Evolutionary conservation across 2,113 vertebrate species (phyloP).

Genomic region (Chaenogobius annularis): DNA sequence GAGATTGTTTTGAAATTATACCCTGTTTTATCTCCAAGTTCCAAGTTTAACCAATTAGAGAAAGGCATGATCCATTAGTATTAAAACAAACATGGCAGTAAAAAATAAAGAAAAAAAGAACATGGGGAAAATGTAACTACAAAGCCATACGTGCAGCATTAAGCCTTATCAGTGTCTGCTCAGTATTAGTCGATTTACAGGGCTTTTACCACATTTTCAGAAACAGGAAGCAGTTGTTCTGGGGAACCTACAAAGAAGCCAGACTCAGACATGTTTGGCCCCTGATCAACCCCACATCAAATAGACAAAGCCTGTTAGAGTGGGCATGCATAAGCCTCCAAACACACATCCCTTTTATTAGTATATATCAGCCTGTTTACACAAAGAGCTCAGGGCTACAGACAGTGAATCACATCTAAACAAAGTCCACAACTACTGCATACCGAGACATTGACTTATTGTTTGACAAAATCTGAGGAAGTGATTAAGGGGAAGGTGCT

Average conservation of each 20-base stretch:
- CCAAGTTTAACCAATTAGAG: too few relatives aligned
- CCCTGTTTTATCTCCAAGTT: too few relatives aligned
- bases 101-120: too few relatives aligned
- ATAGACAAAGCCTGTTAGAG: conserved; percentile 50
- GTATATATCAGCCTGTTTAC: conserved; percentile 47
- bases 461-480: conserved; percentile 39
- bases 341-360: conserved; percentile 57
- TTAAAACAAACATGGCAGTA: too few relatives aligned
- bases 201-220: conserved; percentile 47
- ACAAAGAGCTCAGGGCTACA: conserved; percentile 36
- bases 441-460: conserved; percentile 30
- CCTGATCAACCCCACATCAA: conserved; percentile 71
- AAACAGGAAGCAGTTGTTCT: conserved; percentile 63
- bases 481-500: conserved; percentile 24
- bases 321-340: conserved; percentile 41
- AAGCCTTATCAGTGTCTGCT: conserved; percentile 11
- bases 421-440: conserved; percentile 36
- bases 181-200: conserved; percentile 30
- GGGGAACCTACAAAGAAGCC: conserved; percentile 60
- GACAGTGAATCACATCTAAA: conserved; percentile 61
- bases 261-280: conserved; percentile 59
- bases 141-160: conserved; percentile 6
- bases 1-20: too few relatives aligned
- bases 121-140: neutral
- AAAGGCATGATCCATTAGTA: too few relatives aligned